Conservation (phyloP, 1,140 invertebrate species). For the Pteromalus puparum region DNA sequence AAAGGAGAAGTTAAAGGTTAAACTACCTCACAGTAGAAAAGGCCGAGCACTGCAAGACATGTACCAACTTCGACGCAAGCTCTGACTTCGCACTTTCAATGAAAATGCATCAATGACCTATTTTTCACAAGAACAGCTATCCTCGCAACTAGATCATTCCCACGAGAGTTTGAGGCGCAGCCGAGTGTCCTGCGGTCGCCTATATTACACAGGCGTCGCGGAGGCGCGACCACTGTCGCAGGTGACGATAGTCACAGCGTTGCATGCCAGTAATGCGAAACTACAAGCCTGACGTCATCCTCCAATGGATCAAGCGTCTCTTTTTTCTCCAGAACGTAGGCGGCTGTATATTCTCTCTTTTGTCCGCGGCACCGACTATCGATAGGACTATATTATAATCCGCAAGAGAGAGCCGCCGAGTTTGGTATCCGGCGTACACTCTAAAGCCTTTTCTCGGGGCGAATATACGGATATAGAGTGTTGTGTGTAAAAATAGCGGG, state of each 20-base stretch:
- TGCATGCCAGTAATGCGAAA: conserved; percentile 13
- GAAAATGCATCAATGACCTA: background rate
- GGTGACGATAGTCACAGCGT: background rate
- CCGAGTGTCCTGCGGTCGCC: background rate
- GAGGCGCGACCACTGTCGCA: background rate
- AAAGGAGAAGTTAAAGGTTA: no score
- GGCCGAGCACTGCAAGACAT: background rate
- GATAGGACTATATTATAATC: background rate
- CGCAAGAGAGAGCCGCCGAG: no score
- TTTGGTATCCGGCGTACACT: background rate
- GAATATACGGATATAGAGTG: background rate
- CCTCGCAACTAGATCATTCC: background rate
- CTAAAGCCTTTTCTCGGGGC: background rate
- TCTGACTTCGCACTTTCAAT: background rate
- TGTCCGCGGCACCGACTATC: no score
- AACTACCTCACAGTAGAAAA: background rate
- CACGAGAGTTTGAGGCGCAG: background rate
- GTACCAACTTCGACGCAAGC: background rate
- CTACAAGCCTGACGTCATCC: conserved; percentile 12
- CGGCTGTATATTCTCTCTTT: no score
- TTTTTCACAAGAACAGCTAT: background rate
- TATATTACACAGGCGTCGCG: background rate
- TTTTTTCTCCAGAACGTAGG: no score
- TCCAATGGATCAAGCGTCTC: background rate
- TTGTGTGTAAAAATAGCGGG: background rate